Evolutionary conservation across 2,113 vertebrate species (phyloP).

Genomic region (Girardinichthys multiradiatus): DNA sequence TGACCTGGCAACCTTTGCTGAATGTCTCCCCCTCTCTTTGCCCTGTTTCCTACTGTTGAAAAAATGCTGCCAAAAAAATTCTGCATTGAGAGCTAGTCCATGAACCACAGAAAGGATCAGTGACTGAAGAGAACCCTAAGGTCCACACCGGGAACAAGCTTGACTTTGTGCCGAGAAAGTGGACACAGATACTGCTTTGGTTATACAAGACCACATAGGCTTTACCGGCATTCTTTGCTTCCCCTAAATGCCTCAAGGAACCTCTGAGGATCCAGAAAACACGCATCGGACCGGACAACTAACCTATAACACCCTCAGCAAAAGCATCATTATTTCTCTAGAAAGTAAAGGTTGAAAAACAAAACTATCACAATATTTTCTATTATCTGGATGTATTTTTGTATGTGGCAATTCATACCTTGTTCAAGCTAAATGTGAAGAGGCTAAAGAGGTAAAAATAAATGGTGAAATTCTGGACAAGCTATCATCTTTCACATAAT

Average conservation of each 20-base stretch:
- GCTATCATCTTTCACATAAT: constrained; percentile 33
- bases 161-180: background rate
- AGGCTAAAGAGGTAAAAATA: background rate
- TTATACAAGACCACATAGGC: too few relatives aligned
- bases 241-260: background rate
- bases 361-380: too few relatives aligned
- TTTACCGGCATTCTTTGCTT: background rate
- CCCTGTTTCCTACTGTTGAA: too few relatives aligned
- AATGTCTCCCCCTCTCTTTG: too few relatives aligned
- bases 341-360: too few relatives aligned
- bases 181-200: background rate
- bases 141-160: background rate
- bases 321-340: too few relatives aligned
- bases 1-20: too few relatives aligned
- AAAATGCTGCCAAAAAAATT: too few relatives aligned
- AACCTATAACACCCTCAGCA: background rate
- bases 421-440: background rate
- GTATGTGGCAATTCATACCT: background rate
- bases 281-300: background rate
- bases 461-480: background rate
- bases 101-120: too few relatives aligned
- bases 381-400: too few relatives aligned
- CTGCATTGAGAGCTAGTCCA: too few relatives aligned
- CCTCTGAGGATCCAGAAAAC: background rate
- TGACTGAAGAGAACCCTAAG: too few relatives aligned